phyloP scores from a whole-genome alignment of 2,797 vertebrate species.

The Potorous gilbertii region DNA sequence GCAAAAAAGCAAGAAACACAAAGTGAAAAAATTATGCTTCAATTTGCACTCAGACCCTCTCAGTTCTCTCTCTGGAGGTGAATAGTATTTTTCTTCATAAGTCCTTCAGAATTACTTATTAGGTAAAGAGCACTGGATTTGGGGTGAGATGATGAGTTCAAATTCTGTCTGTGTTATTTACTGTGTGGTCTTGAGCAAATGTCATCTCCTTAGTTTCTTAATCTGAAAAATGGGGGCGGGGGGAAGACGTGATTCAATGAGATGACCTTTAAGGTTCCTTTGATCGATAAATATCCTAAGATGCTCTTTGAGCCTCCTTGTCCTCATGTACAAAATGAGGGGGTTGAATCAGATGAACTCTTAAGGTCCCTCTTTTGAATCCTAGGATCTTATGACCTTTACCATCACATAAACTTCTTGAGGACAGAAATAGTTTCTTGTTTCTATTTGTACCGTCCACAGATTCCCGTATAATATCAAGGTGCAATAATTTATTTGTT shows the following conservation, averaged over 20 bases:
- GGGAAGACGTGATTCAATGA: not conserved
- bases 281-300: not conserved
- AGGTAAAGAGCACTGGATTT: not conserved
- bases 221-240: not conserved
- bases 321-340: not conserved
- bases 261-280: not conserved
- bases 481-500: not conserved
- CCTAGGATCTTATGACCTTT: not conserved
- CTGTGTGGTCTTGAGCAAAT: not conserved
- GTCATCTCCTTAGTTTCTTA: not conserved
- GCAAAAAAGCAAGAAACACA: not conserved
- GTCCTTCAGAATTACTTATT: not conserved
- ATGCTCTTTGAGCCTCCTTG: not conserved
- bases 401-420: not conserved
- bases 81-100: not conserved
- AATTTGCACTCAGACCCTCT: not conserved
- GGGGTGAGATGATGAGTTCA: not conserved
- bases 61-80: not conserved
- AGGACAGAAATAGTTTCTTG: not conserved
- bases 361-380: not conserved
- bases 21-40: not conserved
- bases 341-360: not conserved
- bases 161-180: not conserved
- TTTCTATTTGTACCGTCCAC: not conserved
- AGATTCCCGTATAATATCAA: not conserved